Conservation (phyloP, 2,797 vertebrate genomes). For the Cossypha dichroa region DNA sequence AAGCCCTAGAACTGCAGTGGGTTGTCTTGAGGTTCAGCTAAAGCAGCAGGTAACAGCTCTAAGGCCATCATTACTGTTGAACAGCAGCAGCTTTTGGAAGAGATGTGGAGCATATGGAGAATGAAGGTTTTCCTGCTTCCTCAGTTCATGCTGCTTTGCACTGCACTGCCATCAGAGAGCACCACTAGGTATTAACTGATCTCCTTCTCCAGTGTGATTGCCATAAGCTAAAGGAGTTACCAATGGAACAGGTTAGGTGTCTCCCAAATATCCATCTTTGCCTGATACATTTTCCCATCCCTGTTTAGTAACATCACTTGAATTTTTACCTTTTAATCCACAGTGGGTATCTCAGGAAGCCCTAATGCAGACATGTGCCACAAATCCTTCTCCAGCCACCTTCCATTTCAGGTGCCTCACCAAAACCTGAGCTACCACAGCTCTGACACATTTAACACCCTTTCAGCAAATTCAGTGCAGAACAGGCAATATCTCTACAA, state of each 20-base stretch:
- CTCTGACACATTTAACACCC: neutral
- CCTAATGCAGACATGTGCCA: neutral
- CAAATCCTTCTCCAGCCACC: neutral
- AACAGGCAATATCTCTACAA: neutral
- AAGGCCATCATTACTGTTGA: neutral
- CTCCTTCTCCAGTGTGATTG: neutral
- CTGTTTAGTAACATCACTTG: neutral
- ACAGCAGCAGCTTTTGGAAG: neutral
- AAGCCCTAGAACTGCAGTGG: neutral
- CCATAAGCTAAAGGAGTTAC: neutral
- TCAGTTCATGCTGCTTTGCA: rapidly evolving
- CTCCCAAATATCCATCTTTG: neutral
- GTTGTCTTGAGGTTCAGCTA: neutral
- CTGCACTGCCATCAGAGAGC: neutral
- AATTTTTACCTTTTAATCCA: neutral
- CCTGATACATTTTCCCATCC: neutral
- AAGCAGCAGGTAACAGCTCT: neutral
- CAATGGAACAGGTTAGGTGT: neutral
- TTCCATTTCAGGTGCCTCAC: neutral
- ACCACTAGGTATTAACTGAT: neutral
- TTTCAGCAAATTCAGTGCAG: neutral
- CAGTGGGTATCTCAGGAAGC: neutral
- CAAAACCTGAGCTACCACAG: neutral
- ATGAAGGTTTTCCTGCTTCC: neutral
- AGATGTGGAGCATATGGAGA: neutral